phyloP scores from a whole-genome alignment of 2,888 invertebrate species.

The Synergus umbraculus region DNA sequence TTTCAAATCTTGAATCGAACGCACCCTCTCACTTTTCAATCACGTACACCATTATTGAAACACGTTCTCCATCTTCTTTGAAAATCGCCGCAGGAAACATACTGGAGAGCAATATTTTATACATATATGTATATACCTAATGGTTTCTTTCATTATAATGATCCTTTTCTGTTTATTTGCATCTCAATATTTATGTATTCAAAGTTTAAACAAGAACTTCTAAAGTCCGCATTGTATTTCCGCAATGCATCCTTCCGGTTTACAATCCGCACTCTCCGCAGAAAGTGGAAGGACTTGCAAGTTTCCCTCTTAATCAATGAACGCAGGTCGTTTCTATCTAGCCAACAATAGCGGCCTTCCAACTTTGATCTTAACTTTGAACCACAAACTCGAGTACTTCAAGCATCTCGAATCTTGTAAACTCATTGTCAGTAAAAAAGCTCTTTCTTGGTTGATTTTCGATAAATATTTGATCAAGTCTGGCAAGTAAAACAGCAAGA shows the following conservation, averaged over 20 bases:
- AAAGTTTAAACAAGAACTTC: background rate
- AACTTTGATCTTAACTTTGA: background rate
- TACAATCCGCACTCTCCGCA: background rate
- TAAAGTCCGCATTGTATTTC: background rate
- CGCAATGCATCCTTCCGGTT: background rate
- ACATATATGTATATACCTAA: too few relatives aligned
- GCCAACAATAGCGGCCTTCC: background rate
- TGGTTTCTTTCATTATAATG: background rate
- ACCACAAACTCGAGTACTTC: background rate
- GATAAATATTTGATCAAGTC: background rate
- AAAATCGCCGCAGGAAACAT: background rate
- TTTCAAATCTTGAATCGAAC: slow-evolving; percentile 61
- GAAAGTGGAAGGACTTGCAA: background rate
- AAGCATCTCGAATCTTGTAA: background rate
- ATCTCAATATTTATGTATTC: background rate
- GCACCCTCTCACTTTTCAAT: slow-evolving; percentile 50
- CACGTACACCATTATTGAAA: slow-evolving; percentile 8
- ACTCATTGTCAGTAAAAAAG: background rate
- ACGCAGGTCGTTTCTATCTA: background rate
- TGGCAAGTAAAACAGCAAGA: too few relatives aligned
- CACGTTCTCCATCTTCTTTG: background rate
- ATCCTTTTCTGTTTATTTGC: background rate
- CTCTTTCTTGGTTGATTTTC: background rate
- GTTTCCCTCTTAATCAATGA: background rate
- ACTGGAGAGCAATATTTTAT: background rate